These are phyloP conservation scores for Enchytraeus crypticus DNA, from an alignment of 2,888 invertebrate species.

Conservation along the genomic window DNA sequence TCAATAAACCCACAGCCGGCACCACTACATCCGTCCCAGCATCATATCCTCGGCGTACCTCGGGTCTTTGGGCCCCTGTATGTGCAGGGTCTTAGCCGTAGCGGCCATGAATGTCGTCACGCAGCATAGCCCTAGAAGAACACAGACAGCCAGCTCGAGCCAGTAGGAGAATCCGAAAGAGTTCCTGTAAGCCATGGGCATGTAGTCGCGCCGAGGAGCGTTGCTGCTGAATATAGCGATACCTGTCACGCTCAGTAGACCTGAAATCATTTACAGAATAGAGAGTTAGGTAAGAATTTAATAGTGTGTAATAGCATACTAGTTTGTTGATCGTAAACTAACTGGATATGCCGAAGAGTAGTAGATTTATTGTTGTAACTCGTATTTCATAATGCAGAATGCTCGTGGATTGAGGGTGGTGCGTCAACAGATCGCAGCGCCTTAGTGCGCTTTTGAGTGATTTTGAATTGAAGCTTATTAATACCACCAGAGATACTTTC, in stretches of 20 bases:
- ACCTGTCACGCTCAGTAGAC: slow-evolving; percentile 11
- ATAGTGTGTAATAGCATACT: too few relatives aligned
- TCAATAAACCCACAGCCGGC: too few relatives aligned
- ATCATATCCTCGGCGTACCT: slow-evolving; percentile 21
- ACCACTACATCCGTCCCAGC: too few relatives aligned
- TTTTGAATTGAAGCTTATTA: too few relatives aligned
- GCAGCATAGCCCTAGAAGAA: slow-evolving; percentile 1
- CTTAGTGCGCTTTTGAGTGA: too few relatives aligned
- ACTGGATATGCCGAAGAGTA: too few relatives aligned
- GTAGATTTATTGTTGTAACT: too few relatives aligned
- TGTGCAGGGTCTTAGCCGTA: slow-evolving; percentile 7
- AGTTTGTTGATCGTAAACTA: neutral
- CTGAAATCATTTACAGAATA: slow-evolving; percentile 8
- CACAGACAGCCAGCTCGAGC: slow-evolving; percentile 13
- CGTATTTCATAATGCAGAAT: too few relatives aligned
- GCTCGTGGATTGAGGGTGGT: too few relatives aligned
- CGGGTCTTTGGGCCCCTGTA: slow-evolving; percentile 10
- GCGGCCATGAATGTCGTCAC: slow-evolving; percentile 11
- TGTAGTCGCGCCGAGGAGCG: slow-evolving; percentile 19
- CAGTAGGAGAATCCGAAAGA: slow-evolving; percentile 22
- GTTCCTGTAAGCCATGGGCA: slow-evolving; percentile 25
- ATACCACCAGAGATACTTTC: too few relatives aligned
- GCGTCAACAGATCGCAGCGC: too few relatives aligned
- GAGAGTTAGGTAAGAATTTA: too few relatives aligned
- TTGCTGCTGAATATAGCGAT: slow-evolving; percentile 19